Percentiles rank a stretch among this genome's conserved stretches.
Evolutionary conservation across 2,888 invertebrate genomes (phyloP).

Genomic region (Harpalus rufipes): DNA sequence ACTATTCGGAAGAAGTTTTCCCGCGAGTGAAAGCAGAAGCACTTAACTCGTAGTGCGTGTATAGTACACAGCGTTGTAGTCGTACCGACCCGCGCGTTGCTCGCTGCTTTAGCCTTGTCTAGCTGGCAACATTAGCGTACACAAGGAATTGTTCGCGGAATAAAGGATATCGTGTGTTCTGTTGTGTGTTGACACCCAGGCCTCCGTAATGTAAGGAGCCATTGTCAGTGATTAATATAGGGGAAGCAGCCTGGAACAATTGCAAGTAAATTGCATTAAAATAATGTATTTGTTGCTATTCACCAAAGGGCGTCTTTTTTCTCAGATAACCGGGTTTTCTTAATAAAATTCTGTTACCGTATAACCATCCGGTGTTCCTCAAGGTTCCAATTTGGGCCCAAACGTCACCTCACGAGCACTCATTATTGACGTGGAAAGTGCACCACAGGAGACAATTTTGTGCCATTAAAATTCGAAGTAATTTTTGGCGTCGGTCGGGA

Average conservation of each 20-base stretch:
- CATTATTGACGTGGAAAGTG: too few relatives aligned
- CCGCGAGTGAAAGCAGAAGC: constrained; percentile 31
- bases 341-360: too few relatives aligned
- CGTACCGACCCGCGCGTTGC: background rate
- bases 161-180: constrained; percentile 44
- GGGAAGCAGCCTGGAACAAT: constrained; percentile 20
- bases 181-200: constrained; percentile 44
- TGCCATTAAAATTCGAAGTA: too few relatives aligned
- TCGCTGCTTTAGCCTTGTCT: background rate
- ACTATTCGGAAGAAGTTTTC: constrained; percentile 45
- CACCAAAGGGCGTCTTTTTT: background rate
- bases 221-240: constrained; percentile 46
- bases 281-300: constrained; percentile 18
- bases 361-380: too few relatives aligned
- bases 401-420: too few relatives aligned
- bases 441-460: too few relatives aligned
- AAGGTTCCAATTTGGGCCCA: too few relatives aligned
- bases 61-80: background rate
- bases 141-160: constrained; percentile 51
- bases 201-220: constrained; percentile 40
- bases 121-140: constrained; percentile 29
- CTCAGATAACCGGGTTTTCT: too few relatives aligned
- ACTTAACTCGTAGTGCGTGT: constrained; percentile 17
- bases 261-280: constrained; percentile 46
- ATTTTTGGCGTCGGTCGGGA: too few relatives aligned